phyloP scores from a whole-genome alignment of 2,113 vertebrate genomes.

The Enhydra lutris region DNA sequence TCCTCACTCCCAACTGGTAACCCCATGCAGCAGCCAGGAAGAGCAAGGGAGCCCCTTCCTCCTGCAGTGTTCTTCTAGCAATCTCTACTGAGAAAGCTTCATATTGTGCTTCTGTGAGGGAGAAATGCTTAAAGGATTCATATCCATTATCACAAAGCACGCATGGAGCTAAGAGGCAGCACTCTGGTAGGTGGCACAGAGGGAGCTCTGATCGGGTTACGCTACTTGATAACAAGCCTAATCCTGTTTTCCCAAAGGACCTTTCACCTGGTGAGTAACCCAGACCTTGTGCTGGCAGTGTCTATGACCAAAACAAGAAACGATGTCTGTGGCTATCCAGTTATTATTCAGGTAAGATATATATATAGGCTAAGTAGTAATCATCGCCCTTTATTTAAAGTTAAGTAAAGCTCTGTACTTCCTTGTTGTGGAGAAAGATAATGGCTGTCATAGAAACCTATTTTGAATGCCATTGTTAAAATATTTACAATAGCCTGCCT shows the following conservation, averaged over 20 bases:
- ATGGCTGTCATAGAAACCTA: background rate
- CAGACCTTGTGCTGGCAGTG: conserved; percentile 72
- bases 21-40: background rate
- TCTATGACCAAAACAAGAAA: conserved; percentile 55
- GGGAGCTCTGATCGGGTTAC: background rate
- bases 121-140: background rate
- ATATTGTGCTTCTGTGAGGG: rapidly evolving
- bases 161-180: background rate
- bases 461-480: conserved; percentile 28
- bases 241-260: conserved; percentile 66
- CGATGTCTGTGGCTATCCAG: conserved; percentile 34
- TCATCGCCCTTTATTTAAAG: background rate
- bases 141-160: background rate
- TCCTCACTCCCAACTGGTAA: background rate
- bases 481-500: conserved; percentile 2
- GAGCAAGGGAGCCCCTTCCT: background rate
- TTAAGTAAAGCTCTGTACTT: background rate
- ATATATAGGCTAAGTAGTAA: background rate
- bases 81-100: background rate
- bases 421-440: background rate
- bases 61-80: background rate
- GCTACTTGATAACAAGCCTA: background rate
- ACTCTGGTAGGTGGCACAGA: no score
- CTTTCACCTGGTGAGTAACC: conserved; percentile 66
- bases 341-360: conserved; percentile 75